A percentile compares a stretch with the other conserved stretches of the same genome.
phyloP scores from a whole-genome alignment of 2,888 invertebrate genomes.

The Gastrophysa polygoni region DNA sequence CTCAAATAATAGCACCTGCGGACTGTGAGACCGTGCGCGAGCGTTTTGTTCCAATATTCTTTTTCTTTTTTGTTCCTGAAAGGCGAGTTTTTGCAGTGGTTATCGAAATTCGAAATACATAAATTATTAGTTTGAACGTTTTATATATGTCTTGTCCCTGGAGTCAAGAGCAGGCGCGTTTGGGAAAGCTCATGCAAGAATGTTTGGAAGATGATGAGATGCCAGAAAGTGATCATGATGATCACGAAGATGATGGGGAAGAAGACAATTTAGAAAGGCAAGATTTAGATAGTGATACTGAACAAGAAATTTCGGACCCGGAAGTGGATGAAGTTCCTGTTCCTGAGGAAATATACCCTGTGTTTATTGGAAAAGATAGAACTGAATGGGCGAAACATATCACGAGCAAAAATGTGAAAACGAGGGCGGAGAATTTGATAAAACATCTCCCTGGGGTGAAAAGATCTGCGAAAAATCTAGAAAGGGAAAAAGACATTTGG shows the following conservation, averaged over 20 bases:
- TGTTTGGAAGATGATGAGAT: conserved; percentile 10
- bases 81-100: not conserved
- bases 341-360: conserved; percentile 6
- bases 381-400: not conserved
- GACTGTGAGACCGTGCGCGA: too few relatives aligned
- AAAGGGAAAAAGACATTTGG: not conserved
- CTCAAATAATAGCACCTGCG: too few relatives aligned
- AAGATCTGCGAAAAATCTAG: not conserved
- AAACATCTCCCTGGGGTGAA: not conserved
- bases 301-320: conserved; percentile 11
- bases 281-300: conserved; percentile 13
- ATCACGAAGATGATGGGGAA: conserved; percentile 11
- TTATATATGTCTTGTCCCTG: not conserved
- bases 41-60: too few relatives aligned
- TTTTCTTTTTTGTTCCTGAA: too few relatives aligned
- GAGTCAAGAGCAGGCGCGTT: conserved; percentile 9
- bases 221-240: conserved; percentile 5
- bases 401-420: conserved; percentile 3
- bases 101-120: not conserved
- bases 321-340: not conserved
- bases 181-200: not conserved
- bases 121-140: not conserved
- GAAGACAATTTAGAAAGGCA: conserved; percentile 14
- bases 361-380: conserved; percentile 8
- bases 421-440: not conserved